A percentile compares a stretch with the other conserved stretches of the same genome.
Conservation (phyloP, 2,888 invertebrate genomes). For the Saturnia pavonia region DNA sequence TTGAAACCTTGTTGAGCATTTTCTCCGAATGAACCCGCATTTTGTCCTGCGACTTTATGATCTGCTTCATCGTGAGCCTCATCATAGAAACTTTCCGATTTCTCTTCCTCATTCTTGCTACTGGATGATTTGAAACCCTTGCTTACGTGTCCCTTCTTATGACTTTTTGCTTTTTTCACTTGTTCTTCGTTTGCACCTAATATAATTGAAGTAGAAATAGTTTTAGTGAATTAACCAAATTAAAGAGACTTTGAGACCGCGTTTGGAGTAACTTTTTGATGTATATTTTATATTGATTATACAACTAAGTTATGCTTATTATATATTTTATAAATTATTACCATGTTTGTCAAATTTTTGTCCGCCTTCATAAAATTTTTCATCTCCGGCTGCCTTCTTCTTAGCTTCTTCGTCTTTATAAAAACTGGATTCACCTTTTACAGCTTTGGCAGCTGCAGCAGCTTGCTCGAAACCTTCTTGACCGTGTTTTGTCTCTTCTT, state of each 20-base stretch:
- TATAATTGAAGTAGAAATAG: not conserved
- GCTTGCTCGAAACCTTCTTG: slow-evolving; percentile 81
- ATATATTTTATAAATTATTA: slow-evolving; percentile 36
- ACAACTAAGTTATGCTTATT: not conserved
- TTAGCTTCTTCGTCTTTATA: slow-evolving; percentile 81
- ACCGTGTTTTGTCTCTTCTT: slow-evolving; percentile 79
- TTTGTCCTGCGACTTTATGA: slow-evolving; percentile 79
- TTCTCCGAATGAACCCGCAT: slow-evolving; percentile 82
- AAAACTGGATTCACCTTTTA: slow-evolving; percentile 76
- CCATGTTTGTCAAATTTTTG: slow-evolving; percentile 82
- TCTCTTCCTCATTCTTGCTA: slow-evolving; percentile 85
- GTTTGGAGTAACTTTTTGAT: not conserved
- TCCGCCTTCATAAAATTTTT: slow-evolving; percentile 81
- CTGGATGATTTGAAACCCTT: slow-evolving; percentile 86
- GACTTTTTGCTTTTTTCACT: slow-evolving; percentile 79
- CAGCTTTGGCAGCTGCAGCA: slow-evolving; percentile 79
- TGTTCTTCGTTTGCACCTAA: slow-evolving; percentile 79
- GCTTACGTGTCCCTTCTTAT: slow-evolving; percentile 84
- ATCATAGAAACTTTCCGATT: slow-evolving; percentile 84
- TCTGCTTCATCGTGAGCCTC: slow-evolving; percentile 85
- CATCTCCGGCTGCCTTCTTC: slow-evolving; percentile 82
- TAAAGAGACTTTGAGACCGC: not conserved
- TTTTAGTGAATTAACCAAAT: not conserved
- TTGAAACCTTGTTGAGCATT: slow-evolving; percentile 81
- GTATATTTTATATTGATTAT: too few relatives aligned